Conservation (phyloP, 2,888 invertebrate genomes). For the Aphidius colemani region DNA sequence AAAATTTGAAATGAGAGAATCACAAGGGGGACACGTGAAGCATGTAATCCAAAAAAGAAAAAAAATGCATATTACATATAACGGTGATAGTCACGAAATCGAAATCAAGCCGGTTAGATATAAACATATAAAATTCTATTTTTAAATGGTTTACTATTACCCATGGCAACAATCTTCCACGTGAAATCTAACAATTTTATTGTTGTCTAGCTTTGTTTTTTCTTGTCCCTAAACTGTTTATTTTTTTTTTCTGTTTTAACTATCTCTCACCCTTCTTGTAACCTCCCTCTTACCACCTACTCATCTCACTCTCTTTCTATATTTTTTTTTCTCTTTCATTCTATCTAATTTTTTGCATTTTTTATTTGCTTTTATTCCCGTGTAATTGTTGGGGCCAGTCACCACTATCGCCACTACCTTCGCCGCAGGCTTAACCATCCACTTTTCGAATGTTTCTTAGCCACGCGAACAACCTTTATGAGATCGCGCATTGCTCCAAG, state of each 20-base stretch:
- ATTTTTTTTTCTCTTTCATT: slow-evolving; percentile 21
- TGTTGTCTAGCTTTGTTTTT: slow-evolving; percentile 55
- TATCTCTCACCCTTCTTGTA: not conserved
- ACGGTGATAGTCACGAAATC: slow-evolving; percentile 55
- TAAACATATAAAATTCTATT: slow-evolving; percentile 45
- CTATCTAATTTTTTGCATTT: slow-evolving; percentile 36
- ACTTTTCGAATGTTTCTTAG: slow-evolving; percentile 55
- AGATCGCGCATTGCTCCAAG: slow-evolving; percentile 33
- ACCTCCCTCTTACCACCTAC: slow-evolving; percentile 4
- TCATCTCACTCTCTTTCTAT: slow-evolving; percentile 19
- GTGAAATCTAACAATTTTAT: slow-evolving; percentile 56
- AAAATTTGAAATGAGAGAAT: slow-evolving; percentile 17
- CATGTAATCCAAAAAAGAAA: slow-evolving; percentile 36
- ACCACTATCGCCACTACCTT: slow-evolving; percentile 57
- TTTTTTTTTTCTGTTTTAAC: not conserved
- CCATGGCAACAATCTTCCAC: slow-evolving; percentile 54
- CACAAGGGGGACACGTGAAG: slow-evolving; percentile 33
- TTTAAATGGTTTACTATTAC: slow-evolving; percentile 57
- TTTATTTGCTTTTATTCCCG: slow-evolving; percentile 56
- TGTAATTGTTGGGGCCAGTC: slow-evolving; percentile 60
- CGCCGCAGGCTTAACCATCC: slow-evolving; percentile 47
- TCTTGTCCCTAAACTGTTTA: slow-evolving; percentile 18
- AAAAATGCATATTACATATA: slow-evolving; percentile 31
- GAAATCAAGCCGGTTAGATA: slow-evolving; percentile 39
- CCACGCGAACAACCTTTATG: slow-evolving; percentile 54